Evolutionary conservation across 2,113 vertebrate species (phyloP).

Genomic region (Micromys minutus): DNA sequence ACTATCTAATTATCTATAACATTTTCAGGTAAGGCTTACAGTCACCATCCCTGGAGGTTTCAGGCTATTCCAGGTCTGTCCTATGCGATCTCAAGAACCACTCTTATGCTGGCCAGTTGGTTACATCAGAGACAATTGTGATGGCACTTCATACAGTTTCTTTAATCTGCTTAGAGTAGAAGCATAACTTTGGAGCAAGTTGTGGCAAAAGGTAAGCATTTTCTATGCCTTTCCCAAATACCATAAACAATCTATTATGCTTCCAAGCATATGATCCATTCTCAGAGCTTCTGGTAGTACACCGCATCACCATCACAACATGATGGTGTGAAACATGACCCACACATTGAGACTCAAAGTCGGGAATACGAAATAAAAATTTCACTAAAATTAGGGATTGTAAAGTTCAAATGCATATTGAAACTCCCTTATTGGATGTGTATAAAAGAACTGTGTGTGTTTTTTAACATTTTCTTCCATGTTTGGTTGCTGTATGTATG

Average conservation of each 20-base stretch:
- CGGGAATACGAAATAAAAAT: slow-evolving; percentile 56
- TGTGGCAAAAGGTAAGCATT: background rate
- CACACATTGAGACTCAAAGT: slow-evolving; percentile 77
- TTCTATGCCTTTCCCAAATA: background rate
- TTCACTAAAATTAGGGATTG: slow-evolving; percentile 5
- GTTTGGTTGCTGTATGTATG: background rate
- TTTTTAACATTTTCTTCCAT: background rate
- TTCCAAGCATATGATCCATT: background rate
- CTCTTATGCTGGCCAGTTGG: background rate
- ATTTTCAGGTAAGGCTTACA: background rate
- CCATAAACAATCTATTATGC: background rate
- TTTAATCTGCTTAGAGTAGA: background rate
- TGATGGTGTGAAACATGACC: slow-evolving; percentile 74
- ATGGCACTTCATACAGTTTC: background rate
- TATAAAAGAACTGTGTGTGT: background rate
- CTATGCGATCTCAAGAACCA: background rate
- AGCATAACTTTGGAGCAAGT: background rate
- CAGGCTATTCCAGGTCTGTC: background rate
- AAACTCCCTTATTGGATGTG: background rate
- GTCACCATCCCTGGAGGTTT: too few species aligned
- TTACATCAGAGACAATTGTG: background rate
- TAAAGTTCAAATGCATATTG: background rate
- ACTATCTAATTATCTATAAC: background rate
- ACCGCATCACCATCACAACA: background rate
- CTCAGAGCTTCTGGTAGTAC: background rate